Evolutionary conservation across 1,140 invertebrate genomes (phyloP), one percentile per base, ranked within the genome.

Genomic region (Trichomalopsis sarcophagae): DNA sequence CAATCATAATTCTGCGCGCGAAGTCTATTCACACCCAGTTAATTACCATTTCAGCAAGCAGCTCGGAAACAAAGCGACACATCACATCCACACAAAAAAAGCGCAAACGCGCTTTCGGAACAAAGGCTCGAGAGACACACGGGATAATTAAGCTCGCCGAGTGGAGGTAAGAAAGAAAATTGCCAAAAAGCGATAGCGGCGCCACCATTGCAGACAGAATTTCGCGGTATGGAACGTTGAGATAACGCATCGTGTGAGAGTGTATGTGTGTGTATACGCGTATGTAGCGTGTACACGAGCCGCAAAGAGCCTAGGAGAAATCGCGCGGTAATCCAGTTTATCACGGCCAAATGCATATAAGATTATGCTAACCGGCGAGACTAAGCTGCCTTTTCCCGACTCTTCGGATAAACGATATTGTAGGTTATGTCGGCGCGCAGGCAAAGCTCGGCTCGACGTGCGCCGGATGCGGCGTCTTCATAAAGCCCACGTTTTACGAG

Each of bases 271-370:
- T 27, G 27, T 27, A 27, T n/a, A 9, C 2, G 30, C 14, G 27
- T 36, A 9, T 21, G 23, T 55, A 6, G 10, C 23, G 17, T 11
- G 47, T 33, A 27, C 21, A 66, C 55, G 21, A 81, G 47, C 1
- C 5, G 9, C 40, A 36, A 73, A 62, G 40, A 55, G 73, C 73
- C 21, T 17, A 5, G 40, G 74, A 84, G 71, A 71, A 55, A 62
- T 75, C 17, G 68, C 21, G 17, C 86, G 76, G 78, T 90, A 90
- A 90, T 91, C 86, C 87, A 88, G 88, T 90, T 91, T 89, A 90
- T 91, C 89, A 88, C 82, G 47, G 80, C 69, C 76, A 87, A 90
- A 87, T 88, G 90, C 89, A 89, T 84, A 74, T 88, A 89, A 90
- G 89, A 90, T 89, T 88, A 89, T 86, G 85, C 86, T 87, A 89